Evolutionary conservation across 2,888 invertebrate genomes (phyloP).

Genomic region (Hypercompe scribonia): DNA sequence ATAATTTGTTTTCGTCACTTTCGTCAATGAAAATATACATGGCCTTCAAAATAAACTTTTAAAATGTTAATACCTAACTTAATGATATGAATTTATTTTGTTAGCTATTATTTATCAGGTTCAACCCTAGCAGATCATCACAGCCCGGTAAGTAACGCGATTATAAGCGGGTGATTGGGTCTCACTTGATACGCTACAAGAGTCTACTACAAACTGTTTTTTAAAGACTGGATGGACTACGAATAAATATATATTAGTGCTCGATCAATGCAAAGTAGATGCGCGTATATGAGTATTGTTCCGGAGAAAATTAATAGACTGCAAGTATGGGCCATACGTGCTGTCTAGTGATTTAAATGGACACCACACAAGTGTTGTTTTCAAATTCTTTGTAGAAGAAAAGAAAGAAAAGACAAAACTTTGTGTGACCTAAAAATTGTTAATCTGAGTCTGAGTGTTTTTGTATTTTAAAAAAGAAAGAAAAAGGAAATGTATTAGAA

Average conservation of each 20-base stretch:
- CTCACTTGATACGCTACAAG: conserved; percentile 38
- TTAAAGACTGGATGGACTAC: conserved; percentile 26
- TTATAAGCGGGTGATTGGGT: conserved; percentile 70
- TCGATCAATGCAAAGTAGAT: neutral
- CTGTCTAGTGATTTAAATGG: too few species aligned
- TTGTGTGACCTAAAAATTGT: too few species aligned
- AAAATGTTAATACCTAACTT: neutral
- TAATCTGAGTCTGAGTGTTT: too few species aligned
- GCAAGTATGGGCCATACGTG: too few species aligned
- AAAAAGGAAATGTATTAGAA: too few species aligned
- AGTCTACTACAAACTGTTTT: conserved; percentile 43
- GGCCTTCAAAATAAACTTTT: neutral
- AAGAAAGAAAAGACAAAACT: too few species aligned
- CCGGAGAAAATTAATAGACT: too few species aligned
- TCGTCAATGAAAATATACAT: neutral
- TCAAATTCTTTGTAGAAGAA: too few species aligned
- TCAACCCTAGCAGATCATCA: conserved; percentile 50
- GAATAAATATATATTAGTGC: conserved; percentile 4
- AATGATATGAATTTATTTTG: neutral
- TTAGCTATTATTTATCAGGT: conserved; percentile 9
- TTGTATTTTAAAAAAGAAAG: too few species aligned
- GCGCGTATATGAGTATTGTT: too few species aligned
- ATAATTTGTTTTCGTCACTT: neutral
- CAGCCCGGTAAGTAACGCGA: conserved; percentile 62
- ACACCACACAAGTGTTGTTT: too few species aligned